phyloP scores from a whole-genome alignment of 2,797 vertebrate genomes.

The Helarctos malayanus region DNA sequence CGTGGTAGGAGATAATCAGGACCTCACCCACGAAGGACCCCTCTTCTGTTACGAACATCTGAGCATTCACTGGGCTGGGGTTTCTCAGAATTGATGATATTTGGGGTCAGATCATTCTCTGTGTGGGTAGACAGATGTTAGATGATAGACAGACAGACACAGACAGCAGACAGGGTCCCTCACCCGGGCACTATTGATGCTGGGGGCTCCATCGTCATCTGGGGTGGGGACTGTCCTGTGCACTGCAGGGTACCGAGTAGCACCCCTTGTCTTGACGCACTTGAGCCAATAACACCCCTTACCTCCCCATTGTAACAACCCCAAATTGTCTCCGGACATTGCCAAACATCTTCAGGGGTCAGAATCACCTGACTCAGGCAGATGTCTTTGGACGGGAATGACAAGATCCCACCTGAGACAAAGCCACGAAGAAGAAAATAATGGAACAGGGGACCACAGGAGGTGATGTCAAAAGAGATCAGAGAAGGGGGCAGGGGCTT shows the following conservation, averaged over 20 bases:
- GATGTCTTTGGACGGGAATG: neutral
- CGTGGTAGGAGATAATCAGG: neutral
- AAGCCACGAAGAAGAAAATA: neutral
- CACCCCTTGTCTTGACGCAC: neutral
- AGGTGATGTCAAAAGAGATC: neutral
- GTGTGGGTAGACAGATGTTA: neutral
- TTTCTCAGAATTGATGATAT: neutral
- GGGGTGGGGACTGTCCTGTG: neutral
- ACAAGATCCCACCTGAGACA: neutral
- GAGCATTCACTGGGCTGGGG: neutral
- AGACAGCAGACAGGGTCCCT: neutral
- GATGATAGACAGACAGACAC: neutral
- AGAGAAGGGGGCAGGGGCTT: neutral
- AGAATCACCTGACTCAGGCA: neutral
- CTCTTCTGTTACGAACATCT: neutral
- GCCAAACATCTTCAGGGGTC: neutral
- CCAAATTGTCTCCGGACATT: neutral
- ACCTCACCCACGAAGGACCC: neutral
- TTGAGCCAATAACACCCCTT: neutral
- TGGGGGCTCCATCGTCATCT: no score
- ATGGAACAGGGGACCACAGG: neutral
- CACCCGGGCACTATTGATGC: fast-evolving
- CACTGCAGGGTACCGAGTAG: no score
- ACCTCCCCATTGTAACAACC: neutral
- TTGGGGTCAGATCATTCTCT: neutral